Percentiles rank a stretch among this genome's conserved stretches.
These are phyloP conservation scores for Cariama cristata DNA, from an alignment of 2,113 vertebrate genomes.

Conservation along the genomic window DNA sequence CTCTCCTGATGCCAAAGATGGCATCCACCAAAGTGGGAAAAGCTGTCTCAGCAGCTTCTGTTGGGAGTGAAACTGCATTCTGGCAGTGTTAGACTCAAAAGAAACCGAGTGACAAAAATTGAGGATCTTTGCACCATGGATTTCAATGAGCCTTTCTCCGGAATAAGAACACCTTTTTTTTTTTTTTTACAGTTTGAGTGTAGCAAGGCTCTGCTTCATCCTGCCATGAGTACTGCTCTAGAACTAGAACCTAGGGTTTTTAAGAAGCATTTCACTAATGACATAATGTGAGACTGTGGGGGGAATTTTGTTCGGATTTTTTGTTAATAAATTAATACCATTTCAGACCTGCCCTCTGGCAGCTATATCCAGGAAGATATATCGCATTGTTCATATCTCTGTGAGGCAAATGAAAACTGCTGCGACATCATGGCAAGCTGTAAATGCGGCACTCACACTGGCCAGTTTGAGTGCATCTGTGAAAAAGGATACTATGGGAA, in stretches of 20 bases:
- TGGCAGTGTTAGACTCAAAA: neutral
- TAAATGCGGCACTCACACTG: constrained; percentile 94
- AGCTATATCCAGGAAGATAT: constrained; percentile 94
- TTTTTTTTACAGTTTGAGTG: neutral
- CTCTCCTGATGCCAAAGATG: neutral
- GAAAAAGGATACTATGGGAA: constrained; percentile 96
- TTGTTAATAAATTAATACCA: neutral
- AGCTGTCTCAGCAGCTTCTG: neutral
- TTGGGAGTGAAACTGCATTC: neutral
- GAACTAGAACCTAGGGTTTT: neutral
- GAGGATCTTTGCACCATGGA: neutral
- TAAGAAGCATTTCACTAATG: neutral
- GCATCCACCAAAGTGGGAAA: neutral
- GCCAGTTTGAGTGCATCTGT: constrained; percentile 97
- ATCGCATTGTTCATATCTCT: constrained; percentile 88
- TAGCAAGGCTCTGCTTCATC: neutral
- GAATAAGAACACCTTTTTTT: neutral
- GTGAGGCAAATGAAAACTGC: constrained; percentile 87
- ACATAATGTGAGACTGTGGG: neutral
- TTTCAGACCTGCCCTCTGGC: constrained; percentile 92
- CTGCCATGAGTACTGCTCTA: neutral
- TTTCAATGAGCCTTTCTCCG: neutral
- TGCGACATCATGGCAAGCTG: constrained; percentile 98
- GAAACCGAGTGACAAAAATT: neutral
- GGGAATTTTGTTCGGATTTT: neutral